Conservation (phyloP, 2,113 vertebrate species). For the Fregetta grallaria region DNA sequence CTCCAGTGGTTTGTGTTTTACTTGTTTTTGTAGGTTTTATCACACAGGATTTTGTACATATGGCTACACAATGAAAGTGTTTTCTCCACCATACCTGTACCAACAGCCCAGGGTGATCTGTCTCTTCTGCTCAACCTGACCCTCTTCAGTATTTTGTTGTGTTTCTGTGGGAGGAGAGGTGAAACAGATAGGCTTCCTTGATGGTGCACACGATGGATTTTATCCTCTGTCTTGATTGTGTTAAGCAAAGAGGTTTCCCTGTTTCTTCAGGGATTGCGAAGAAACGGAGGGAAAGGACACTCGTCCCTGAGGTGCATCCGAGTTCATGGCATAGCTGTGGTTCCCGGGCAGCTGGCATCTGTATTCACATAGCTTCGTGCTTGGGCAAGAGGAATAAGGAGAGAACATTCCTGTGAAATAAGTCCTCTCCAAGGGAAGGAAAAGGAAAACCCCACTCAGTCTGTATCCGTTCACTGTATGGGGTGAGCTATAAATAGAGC, state of each 20-base stretch:
- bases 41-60: background rate
- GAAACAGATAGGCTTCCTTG: background rate
- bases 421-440: conserved; percentile 48
- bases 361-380: background rate
- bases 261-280: background rate
- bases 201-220: background rate
- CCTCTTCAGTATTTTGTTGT: background rate
- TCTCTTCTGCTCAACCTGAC: background rate
- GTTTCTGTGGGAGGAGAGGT: background rate
- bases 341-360: background rate
- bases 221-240: background rate
- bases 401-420: conserved; percentile 51
- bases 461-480: conserved; percentile 18
- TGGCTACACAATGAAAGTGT: background rate
- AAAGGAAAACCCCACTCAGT: conserved; percentile 61
- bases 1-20: background rate
- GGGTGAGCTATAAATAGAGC: background rate
- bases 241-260: background rate
- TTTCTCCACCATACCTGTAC: background rate
- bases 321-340: background rate
- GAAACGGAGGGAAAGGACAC: background rate
- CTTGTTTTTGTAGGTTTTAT: background rate
- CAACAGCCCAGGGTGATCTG: background rate
- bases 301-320: background rate
- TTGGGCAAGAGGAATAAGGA: background rate